Evolutionary conservation across 2,888 invertebrate species (phyloP).

Genomic region (Phania funesta): DNA sequence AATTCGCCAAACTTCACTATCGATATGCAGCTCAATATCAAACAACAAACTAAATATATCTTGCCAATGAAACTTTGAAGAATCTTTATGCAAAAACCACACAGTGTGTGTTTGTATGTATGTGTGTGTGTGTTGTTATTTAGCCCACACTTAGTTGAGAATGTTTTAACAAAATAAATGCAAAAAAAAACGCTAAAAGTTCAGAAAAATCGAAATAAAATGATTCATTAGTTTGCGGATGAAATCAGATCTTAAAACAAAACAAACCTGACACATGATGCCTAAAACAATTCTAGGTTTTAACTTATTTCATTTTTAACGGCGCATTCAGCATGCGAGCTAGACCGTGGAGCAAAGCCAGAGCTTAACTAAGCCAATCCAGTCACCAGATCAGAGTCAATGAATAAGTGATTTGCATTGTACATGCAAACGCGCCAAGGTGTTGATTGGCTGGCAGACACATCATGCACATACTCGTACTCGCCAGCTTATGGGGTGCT

Average conservation of each 20-base stretch:
- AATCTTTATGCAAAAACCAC: conserved; percentile 21
- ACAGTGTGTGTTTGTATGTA: neutral
- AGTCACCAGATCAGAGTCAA: conserved; percentile 52
- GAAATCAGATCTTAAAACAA: conserved; percentile 76
- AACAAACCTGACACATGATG: conserved; percentile 66
- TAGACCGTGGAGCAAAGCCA: conserved; percentile 63
- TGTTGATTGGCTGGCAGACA: conserved; percentile 66
- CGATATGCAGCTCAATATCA: conserved; percentile 64
- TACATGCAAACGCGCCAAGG: conserved; percentile 73
- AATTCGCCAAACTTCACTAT: conserved; percentile 74
- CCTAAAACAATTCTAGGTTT: conserved; percentile 57
- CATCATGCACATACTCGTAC: conserved; percentile 39
- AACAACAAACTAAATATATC: conserved; percentile 33
- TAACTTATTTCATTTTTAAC: conserved; percentile 8
- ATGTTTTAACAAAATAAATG: neutral
- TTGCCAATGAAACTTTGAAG: conserved; percentile 43
- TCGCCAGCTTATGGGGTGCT: conserved; percentile 33
- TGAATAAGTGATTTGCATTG: conserved; percentile 76
- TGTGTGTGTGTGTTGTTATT: neutral
- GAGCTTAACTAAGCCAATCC: conserved; percentile 64
- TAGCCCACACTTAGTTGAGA: conserved; percentile 49
- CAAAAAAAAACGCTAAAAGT: conserved; percentile 32
- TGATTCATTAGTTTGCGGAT: conserved; percentile 78
- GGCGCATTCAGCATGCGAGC: conserved; percentile 16
- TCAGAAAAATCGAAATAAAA: conserved; percentile 70